phyloP scores from a whole-genome alignment of 2,797 vertebrate species.

The Anabacerthia variegaticeps region DNA sequence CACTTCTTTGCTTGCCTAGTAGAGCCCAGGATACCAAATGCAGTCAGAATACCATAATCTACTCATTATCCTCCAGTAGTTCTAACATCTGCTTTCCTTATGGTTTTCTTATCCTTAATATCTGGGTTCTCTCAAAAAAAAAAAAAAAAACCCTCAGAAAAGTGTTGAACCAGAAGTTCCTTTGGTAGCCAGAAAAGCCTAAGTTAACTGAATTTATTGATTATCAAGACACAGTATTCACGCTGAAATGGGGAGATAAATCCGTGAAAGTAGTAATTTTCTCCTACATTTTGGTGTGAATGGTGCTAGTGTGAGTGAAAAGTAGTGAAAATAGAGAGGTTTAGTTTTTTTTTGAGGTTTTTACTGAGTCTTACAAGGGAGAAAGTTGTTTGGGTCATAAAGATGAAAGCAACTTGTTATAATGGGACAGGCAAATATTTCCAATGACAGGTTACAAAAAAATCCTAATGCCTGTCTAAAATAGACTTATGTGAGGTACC shows the following conservation, averaged over 20 bases:
- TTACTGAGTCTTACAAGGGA: not conserved
- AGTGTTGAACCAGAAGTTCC: not conserved
- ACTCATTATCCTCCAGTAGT: not conserved
- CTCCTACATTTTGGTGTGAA: not conserved
- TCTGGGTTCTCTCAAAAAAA: not conserved
- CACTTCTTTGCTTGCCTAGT: not conserved
- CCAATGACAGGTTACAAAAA: not conserved
- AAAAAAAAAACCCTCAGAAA: not conserved
- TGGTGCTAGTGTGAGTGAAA: not conserved
- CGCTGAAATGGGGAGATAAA: not conserved
- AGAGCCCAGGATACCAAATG: not conserved
- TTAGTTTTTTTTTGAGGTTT: not conserved
- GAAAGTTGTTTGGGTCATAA: accelerated
- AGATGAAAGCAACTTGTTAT: not conserved
- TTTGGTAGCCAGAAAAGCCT: not conserved
- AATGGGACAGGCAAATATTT: not conserved
- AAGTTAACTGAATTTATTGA: not conserved
- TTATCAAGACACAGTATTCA: not conserved
- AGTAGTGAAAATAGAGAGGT: not conserved
- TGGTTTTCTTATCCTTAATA: not conserved
- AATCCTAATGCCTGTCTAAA: not conserved
- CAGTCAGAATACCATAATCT: not conserved
- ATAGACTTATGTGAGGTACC: not conserved
- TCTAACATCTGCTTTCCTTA: not conserved
- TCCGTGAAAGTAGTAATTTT: not conserved